Conservation (phyloP, 1,140 invertebrate genomes). For the Orussus abietinus region DNA sequence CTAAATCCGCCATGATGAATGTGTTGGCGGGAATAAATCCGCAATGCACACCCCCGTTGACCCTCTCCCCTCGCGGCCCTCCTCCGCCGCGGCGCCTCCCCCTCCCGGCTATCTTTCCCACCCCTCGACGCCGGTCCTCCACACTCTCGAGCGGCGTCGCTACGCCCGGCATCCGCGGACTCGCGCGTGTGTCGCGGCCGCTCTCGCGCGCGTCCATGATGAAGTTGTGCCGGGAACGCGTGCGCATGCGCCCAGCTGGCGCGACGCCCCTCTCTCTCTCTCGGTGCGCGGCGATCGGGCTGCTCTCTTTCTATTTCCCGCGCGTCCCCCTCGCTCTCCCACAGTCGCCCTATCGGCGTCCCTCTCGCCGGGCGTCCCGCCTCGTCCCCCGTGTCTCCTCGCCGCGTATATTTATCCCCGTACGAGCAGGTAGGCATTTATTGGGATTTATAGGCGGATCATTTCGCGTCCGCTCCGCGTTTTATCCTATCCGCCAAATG, state of each 20-base stretch:
- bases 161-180: background rate
- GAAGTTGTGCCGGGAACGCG: slow-evolving; percentile 32
- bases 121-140: no score
- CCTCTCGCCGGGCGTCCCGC: slow-evolving; percentile 16
- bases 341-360: slow-evolving; percentile 14
- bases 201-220: slow-evolving; percentile 27
- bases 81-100: slow-evolving; percentile 23
- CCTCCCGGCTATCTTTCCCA: slow-evolving; percentile 21
- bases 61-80: slow-evolving; percentile 25
- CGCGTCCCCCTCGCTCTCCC: slow-evolving; percentile 12
- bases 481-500: slow-evolving; percentile 33
- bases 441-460: slow-evolving; percentile 51
- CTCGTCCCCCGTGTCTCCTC: slow-evolving; percentile 13
- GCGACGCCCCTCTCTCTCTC: slow-evolving; percentile 25
- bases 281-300: no score
- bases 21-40: slow-evolving; percentile 57
- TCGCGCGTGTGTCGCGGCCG: background rate
- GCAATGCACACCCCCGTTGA: slow-evolving; percentile 53
- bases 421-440: slow-evolving; percentile 48
- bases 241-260: slow-evolving; percentile 30
- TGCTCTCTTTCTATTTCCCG: slow-evolving; percentile 22
- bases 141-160: background rate
- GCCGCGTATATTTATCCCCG: slow-evolving; percentile 40
- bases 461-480: slow-evolving; percentile 34
- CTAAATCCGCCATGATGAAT: slow-evolving; percentile 57